A percentile compares a stretch with the other conserved stretches of the same genome.
Evolutionary conservation across 2,888 invertebrate genomes (phyloP).

Genomic region (Apamea sordens): DNA sequence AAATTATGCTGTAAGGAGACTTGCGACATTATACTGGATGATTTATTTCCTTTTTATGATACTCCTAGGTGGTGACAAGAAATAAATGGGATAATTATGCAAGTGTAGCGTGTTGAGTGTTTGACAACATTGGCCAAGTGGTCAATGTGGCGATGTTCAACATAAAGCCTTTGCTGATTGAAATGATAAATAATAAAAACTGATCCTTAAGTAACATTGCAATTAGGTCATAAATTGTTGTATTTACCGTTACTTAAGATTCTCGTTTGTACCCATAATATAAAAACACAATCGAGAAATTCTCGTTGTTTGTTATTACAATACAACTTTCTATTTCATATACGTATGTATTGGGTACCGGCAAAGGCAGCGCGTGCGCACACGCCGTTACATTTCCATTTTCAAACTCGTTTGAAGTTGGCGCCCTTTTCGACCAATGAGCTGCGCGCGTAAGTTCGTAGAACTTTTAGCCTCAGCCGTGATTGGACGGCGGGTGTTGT

Average conservation of each 20-base stretch:
- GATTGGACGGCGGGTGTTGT: conserved; percentile 73
- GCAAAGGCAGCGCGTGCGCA: conserved; percentile 67
- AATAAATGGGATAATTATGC: conserved; percentile 14
- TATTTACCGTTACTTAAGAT: too few relatives aligned
- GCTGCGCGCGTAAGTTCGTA: conserved; percentile 80
- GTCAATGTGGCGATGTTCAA: not conserved
- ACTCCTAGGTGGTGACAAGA: conserved; percentile 11
- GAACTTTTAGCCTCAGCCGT: conserved; percentile 83
- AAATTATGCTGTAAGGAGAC: conserved; percentile 12
- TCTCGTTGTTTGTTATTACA: conserved; percentile 32
- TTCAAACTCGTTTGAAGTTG: conserved; percentile 79
- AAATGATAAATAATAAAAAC: not conserved
- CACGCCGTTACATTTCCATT: conserved; percentile 75
- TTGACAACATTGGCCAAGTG: not conserved
- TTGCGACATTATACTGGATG: not conserved
- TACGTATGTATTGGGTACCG: conserved; percentile 61
- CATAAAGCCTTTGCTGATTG: not conserved
- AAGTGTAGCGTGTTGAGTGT: not conserved
- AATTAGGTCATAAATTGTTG: not conserved
- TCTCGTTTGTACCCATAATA: too few relatives aligned
- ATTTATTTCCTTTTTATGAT: conserved; percentile 9
- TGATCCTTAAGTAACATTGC: not conserved
- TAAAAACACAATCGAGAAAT: not conserved
- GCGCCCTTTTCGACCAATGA: conserved; percentile 82
- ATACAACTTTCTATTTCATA: conserved; percentile 67